Percentiles rank a stretch among this genome's conserved stretches.
These are phyloP conservation scores for Heptranchias perlo DNA, from an alignment of 2,113 vertebrate species.

Conservation along the genomic window DNA sequence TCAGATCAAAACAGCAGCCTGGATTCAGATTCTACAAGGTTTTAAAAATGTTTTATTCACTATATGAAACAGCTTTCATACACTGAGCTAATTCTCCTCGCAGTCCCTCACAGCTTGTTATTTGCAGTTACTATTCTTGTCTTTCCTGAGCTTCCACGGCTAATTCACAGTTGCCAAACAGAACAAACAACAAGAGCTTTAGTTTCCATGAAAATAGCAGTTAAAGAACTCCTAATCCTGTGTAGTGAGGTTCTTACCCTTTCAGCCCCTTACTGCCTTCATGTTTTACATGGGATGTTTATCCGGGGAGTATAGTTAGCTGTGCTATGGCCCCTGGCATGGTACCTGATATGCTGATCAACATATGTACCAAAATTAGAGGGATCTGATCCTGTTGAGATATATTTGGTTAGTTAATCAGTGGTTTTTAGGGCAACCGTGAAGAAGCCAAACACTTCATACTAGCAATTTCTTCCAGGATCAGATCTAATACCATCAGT, in stretches of 20 bases:
- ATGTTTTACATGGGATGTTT: background rate
- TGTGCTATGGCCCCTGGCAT: background rate
- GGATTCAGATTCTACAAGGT: background rate
- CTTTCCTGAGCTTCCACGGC: background rate
- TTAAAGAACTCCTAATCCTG: background rate
- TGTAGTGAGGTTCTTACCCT: background rate
- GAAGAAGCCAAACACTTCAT: background rate
- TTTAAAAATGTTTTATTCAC: background rate
- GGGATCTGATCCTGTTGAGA: background rate
- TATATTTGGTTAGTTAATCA: background rate
- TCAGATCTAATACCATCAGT: background rate
- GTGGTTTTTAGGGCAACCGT: background rate
- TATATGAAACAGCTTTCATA: background rate
- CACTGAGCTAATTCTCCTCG: background rate
- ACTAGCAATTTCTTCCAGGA: background rate
- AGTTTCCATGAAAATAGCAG: background rate
- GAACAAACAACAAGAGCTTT: background rate
- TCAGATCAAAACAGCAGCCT: background rate
- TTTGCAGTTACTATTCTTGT: constrained; percentile 19
- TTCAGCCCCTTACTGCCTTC: background rate
- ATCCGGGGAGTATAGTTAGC: background rate
- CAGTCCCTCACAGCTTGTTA: background rate
- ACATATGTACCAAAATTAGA: background rate
- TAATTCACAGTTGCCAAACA: constrained; percentile 11
- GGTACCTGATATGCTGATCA: background rate